Evolutionary conservation across 1,140 invertebrate species (phyloP), one percentile per base, ranked within the genome.

Genomic region (Drosophila fuyamai): DNA sequence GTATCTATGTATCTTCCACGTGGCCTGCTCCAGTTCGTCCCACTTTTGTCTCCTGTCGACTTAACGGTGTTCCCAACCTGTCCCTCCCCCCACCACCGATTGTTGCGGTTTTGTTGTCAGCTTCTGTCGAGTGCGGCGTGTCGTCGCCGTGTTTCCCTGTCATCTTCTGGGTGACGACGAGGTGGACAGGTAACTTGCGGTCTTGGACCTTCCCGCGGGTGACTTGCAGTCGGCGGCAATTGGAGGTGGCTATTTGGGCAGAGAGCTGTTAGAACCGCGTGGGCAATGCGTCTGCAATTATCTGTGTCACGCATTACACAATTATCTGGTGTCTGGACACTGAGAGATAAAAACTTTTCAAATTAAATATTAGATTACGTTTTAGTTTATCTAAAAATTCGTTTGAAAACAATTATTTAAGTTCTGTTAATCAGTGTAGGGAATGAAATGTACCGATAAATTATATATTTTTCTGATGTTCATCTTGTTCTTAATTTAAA

Each of bases 271-370:
- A 51, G 47, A 47, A 56, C 46, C 8, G 67, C 47, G 72, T 77
- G 61, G 83, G 79, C 60, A 51, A 47, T 50, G 40, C 36, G 58
- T 43, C 58, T 74, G 54, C 47, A 67, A 40, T 67, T 77, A 63
- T 77, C 53, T 68, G 41, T 50, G 73, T 73, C 59, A 84, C 76
- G 62, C 67, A 78, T 79, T 76, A 48, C 48, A 36, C 71, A 88
- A 88, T 88, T 76, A 72, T 46, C 65, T 63, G n/a, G 27, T 16
- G 32, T 36, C 7, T 13, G 8, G 2, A 10, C 67, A 68, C 58
- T 62, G 66, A 4, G 5, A 66, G 36, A 13, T 38, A 51, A 32
- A 18, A 32, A 29, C 0, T 10, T 16, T 7, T 32, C 9, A 23
- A 23, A 16, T 55, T 7, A 7, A 0, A 23, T 5, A n/a, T 18